Percentiles rank a stretch among this genome's conserved stretches.
phyloP scores from a whole-genome alignment of 2,888 invertebrate species.

The Pocota personata region DNA sequence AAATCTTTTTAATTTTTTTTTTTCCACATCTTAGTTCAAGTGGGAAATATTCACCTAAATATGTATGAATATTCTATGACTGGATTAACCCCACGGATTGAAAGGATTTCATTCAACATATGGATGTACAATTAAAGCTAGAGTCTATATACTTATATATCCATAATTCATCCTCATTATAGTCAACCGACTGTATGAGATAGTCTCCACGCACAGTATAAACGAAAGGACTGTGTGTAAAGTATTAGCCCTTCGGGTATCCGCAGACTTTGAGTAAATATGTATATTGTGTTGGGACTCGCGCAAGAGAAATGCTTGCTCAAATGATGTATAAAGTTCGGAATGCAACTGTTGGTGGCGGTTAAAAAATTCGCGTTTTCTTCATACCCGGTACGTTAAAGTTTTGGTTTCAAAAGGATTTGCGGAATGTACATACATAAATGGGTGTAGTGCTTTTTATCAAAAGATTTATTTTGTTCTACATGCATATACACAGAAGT shows the following conservation, averaged over 20 bases:
- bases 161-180: slow-evolving; percentile 64
- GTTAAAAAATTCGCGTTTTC: slow-evolving; percentile 7
- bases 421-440: not conserved
- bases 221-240: slow-evolving; percentile 29
- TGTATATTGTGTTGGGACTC: slow-evolving; percentile 22
- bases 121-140: slow-evolving; percentile 21
- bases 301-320: slow-evolving; percentile 30
- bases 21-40: slow-evolving; percentile 24
- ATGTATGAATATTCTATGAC: slow-evolving; percentile 53
- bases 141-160: slow-evolving; percentile 51
- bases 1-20: slow-evolving; percentile 30
- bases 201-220: slow-evolving; percentile 9
- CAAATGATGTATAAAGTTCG: slow-evolving; percentile 35
- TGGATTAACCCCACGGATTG: slow-evolving; percentile 38
- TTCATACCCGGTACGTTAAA: slow-evolving; percentile 20
- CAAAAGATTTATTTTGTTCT: slow-evolving; percentile 1
- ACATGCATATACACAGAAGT: not conserved
- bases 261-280: slow-evolving; percentile 51
- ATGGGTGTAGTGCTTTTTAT: not conserved
- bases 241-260: slow-evolving; percentile 45
- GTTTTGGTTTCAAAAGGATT: slow-evolving; percentile 26
- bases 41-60: slow-evolving; percentile 62
- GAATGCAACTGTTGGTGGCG: slow-evolving; percentile 53
- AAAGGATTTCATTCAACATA: slow-evolving; percentile 25
- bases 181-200: slow-evolving; percentile 22